Base-by-base conservation (phyloP, 1,140 invertebrate genomes). In the Muscidifurax raptorellus region DNA sequence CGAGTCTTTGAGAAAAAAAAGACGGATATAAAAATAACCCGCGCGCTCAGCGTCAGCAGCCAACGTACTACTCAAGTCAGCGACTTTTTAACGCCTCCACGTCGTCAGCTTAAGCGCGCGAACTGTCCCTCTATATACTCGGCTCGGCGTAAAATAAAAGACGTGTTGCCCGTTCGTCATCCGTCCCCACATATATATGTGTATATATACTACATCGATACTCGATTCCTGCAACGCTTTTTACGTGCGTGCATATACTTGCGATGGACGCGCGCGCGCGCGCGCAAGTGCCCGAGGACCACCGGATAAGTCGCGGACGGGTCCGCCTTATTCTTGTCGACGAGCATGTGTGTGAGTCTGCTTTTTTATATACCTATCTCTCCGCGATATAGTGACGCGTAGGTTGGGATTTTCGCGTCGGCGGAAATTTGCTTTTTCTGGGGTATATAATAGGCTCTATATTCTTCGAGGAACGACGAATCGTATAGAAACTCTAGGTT, bases 301-400 rank as follows among this genome's bases (percentile, higher is more conserved):
- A n/a, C 7, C 15, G 30, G 69, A 72, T 27, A 27, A 75, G 44
- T 64, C 22, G 18, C 18, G 3, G 27, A 25, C 13, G 13, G 80
- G 1, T 47, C 74, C 72, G 81, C 74, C 81, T 77, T 83, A 69
- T 83, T 66, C 72, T 36, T 77, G 81, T 83, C 25, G 27, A n/a
- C 67, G 12, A 18, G 59, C 36, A 22, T 15, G 28, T n/a, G 71
- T 10, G 27, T 66, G 5, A 2, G 25, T 66, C 22, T 77, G 0
- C 27, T 13, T 36, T 82, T 82, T 72, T 44, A 67, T 76, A 28
- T 67, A 12, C 6, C 40, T 36, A 12, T 12, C 40, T 36, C 27
- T 40, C 0, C 13, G 5, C 4, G 36, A 30, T 74, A 74, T 18
- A 32, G 9, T 36, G 30, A 40, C 22, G n/a, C 4, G 22, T 59